These are phyloP conservation scores for Dinocampus coccinellae DNA, from an alignment of 2,888 invertebrate species.

Conservation along the genomic window DNA sequence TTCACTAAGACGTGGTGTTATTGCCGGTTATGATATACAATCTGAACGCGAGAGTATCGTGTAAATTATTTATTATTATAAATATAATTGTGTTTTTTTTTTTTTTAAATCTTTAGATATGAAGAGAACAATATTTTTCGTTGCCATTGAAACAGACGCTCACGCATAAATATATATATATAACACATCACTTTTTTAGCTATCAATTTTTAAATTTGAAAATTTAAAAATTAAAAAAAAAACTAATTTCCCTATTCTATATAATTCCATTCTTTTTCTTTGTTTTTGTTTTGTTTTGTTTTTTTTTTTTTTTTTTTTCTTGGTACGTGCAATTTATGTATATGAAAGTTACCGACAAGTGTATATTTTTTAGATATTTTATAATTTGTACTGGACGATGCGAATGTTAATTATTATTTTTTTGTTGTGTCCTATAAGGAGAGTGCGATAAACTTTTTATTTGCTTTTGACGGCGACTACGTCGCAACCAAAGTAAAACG, in stretches of 20 bases:
- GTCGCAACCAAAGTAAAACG: conserved; percentile 30
- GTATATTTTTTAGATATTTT: conserved; percentile 66
- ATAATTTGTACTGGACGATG: conserved; percentile 46
- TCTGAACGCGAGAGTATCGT: conserved; percentile 75
- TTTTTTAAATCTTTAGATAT: not conserved
- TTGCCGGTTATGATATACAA: conserved; percentile 73
- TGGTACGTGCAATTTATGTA: conserved; percentile 63
- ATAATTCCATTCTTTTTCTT: not conserved
- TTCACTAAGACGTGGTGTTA: conserved; percentile 72
- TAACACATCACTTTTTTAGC: no score
- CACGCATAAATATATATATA: not conserved
- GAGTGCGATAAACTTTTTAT: conserved; percentile 23
- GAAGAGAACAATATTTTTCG: conserved; percentile 7
- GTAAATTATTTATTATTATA: conserved; percentile 55
- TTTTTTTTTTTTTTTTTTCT: conserved; percentile 50
- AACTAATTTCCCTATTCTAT: not conserved
- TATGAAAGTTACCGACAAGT: conserved; percentile 66
- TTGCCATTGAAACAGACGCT: not conserved
- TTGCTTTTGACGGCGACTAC: conserved; percentile 30
- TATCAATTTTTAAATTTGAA: not conserved
- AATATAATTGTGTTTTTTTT: conserved; percentile 20
- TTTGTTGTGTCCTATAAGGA: conserved; percentile 3
- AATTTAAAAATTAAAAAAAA: not conserved
- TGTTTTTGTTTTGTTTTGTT: no score
- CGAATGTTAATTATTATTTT: not conserved